Percentiles rank a stretch among this genome's conserved stretches.
phyloP scores from a whole-genome alignment of 2,113 vertebrate genomes.

The Globicephala melas region DNA sequence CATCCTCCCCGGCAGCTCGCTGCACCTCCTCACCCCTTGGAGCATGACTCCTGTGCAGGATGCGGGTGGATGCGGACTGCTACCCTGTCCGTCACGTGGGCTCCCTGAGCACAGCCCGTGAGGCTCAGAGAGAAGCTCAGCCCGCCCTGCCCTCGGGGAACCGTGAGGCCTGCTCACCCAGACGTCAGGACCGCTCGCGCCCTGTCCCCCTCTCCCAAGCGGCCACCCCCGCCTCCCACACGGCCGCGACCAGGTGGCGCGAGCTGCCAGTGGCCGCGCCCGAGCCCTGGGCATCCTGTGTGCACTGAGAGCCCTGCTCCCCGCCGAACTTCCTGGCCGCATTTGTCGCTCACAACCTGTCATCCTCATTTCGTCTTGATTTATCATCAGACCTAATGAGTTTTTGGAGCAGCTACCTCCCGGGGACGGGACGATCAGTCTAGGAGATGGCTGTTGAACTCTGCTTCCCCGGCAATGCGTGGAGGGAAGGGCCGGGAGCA shows the following conservation, averaged over 20 bases:
- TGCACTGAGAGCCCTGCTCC: background rate
- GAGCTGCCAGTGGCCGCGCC: background rate
- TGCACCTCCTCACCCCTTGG: background rate
- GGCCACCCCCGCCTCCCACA: background rate
- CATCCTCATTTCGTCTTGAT: constrained; percentile 72
- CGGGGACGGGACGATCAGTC: constrained; percentile 61
- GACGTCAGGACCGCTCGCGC: fast-evolving
- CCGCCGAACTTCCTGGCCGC: background rate
- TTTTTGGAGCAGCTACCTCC: constrained; percentile 47
- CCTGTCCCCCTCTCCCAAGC: background rate
- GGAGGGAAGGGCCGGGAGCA: background rate
- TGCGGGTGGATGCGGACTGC: fast-evolving
- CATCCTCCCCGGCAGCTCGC: background rate
- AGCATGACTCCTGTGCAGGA: background rate
- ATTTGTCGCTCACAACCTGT: constrained; percentile 66
- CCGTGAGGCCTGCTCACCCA: fast-evolving
- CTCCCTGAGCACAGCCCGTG: background rate
- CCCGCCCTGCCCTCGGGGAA: background rate
- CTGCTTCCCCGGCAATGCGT: background rate
- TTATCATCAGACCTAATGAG: constrained; percentile 66
- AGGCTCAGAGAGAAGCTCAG: background rate
- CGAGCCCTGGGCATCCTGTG: background rate
- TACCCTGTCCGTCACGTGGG: fast-evolving
- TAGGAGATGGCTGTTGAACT: constrained; percentile 55
- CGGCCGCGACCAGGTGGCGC: background rate